Base-by-base conservation (phyloP, 1,140 invertebrate genomes). In the Gonatopus flavifemur region DNA sequence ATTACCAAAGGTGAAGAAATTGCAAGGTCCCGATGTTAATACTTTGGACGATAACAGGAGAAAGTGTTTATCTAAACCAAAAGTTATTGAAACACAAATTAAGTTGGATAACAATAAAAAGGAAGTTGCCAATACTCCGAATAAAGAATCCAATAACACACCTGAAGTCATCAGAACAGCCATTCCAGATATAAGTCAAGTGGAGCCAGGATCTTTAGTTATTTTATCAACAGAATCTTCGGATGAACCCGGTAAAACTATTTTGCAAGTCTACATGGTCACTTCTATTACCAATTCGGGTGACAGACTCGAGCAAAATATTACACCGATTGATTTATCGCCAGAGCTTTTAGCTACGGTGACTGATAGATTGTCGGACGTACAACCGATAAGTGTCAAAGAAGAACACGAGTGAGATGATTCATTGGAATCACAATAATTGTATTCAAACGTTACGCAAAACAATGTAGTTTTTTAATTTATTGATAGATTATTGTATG, bases 231-330 rank as follows among this genome's bases (percentile, higher is more conserved):
- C 72, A 4, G 66, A 74, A 46, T 71, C 64, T n/a, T 13, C 47
- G 0, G 68, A 67, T 2, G 60, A 76, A 46, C 73, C 77, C 16
- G 72, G 66, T 5, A 68, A 76, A 58, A 76, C 61, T 25, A 57
- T 71, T 18, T 49, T 77, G 9, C 71, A 79, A 50, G 69, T 78
- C 49, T 79, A 72, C 13, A 77, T 78, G 74, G 73, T 79, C 5
- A 67, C 64, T 38, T 59, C 72, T 0, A 66, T 65, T 36, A 19
- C 50, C 12, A 57, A 69, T 18, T 16, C 39, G 39, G 37, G 25
- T 9, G 54, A 59, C 19, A 33, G 57, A 25, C 24, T 54, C 0
- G 37, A 57, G 13, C 30, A 62, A 42, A 59, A 55, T 15, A 58
- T 66, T 5, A 61, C 59, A 7, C 65, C 64, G 1, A 47, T 71